A percentile compares a stretch with the other conserved stretches of the same genome.
Evolutionary conservation across 2,888 invertebrate species (phyloP).

Genomic region (Philhelius pedissequus): DNA sequence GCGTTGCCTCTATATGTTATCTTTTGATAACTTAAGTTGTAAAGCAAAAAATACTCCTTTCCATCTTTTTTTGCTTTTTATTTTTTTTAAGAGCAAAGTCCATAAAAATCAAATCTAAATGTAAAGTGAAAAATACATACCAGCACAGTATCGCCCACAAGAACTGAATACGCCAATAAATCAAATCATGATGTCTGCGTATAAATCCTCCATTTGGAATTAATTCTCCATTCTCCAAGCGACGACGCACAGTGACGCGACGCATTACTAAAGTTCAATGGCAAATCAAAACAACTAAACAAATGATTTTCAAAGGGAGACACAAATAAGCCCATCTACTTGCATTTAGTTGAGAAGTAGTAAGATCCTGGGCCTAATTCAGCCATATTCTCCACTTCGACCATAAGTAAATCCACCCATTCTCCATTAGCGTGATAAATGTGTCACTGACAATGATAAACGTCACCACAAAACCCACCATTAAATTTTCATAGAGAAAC

Average conservation of each 20-base stretch:
- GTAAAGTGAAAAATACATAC: too few species aligned
- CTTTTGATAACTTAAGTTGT: too few species aligned
- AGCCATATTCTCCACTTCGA: not conserved
- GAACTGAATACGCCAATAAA: constrained; percentile 48
- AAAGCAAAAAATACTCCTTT: too few species aligned
- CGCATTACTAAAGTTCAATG: constrained; percentile 50
- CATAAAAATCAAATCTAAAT: too few species aligned
- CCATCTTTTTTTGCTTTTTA: too few species aligned
- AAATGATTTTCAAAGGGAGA: constrained; percentile 31
- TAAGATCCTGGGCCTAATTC: constrained; percentile 16
- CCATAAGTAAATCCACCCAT: constrained; percentile 15
- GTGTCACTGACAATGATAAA: constrained; percentile 65
- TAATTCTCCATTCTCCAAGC: constrained; percentile 58
- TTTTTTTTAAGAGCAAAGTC: too few species aligned
- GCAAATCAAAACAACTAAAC: constrained; percentile 50
- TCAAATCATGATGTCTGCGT: constrained; percentile 30
- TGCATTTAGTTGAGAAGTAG: constrained; percentile 32
- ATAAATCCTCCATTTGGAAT: constrained; percentile 33
- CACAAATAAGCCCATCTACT: constrained; percentile 12
- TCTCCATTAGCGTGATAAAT: constrained; percentile 64
- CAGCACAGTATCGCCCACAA: too few species aligned
- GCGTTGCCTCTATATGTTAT: too few species aligned
- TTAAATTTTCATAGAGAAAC: constrained; percentile 45
- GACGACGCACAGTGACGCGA: too few species aligned
- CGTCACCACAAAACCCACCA: constrained; percentile 57